A percentile compares a stretch with the other conserved stretches of the same genome.
phyloP scores from a whole-genome alignment of 2,797 vertebrate species.

The Eulemur albifrons region DNA sequence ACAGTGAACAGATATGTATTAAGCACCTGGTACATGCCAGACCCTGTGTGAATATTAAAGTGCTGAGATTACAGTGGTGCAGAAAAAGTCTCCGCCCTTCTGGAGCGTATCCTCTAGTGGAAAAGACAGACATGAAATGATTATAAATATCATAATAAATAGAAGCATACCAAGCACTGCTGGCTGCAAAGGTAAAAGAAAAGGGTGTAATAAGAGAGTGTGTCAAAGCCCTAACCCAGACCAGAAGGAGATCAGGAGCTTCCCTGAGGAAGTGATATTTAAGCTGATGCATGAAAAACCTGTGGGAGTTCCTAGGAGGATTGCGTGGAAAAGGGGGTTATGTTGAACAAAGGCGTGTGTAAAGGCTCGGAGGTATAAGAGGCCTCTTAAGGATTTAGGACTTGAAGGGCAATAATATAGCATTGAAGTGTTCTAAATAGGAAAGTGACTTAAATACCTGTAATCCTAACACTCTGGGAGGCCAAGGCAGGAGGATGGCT shows the following conservation, averaged over 20 bases:
- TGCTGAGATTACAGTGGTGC: background rate
- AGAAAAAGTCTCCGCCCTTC: background rate
- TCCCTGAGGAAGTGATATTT: background rate
- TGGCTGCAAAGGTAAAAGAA: background rate
- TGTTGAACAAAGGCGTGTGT: background rate
- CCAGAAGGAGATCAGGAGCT: background rate
- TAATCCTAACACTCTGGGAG: no score
- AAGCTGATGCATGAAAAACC: background rate
- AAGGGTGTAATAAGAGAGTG: background rate
- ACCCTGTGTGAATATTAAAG: background rate
- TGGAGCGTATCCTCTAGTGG: background rate
- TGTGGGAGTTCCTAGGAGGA: background rate
- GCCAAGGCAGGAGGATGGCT: no score
- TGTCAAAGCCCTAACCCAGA: background rate
- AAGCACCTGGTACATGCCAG: background rate
- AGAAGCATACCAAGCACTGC: background rate
- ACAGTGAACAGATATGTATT: background rate
- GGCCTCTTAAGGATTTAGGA: background rate
- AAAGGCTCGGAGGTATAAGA: background rate
- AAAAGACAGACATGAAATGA: background rate
- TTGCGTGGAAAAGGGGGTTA: accelerated
- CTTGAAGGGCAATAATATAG: background rate
- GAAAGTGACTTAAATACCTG: background rate
- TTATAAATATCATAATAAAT: background rate
- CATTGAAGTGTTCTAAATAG: background rate